Conservation (phyloP, 2,797 vertebrate species). For the Luscinia luscinia region DNA sequence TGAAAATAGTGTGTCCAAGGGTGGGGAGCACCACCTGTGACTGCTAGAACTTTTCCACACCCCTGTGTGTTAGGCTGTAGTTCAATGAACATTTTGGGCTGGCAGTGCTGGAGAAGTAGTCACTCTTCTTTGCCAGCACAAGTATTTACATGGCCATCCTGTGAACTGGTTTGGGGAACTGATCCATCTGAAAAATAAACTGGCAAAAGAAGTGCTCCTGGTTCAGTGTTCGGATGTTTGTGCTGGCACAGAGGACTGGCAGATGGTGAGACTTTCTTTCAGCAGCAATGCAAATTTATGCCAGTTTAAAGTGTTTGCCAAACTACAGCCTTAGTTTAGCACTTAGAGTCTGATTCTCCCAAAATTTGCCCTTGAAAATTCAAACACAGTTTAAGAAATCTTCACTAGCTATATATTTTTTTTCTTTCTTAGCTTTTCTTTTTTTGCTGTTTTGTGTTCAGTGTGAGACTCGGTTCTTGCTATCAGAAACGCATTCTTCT, state of each 20-base stretch:
- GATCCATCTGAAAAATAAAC: conserved; percentile 58
- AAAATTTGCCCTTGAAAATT: conserved; percentile 1
- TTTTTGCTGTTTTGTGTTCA: not conserved
- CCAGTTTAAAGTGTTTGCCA: conserved; percentile 61
- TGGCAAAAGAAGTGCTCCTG: conserved; percentile 58
- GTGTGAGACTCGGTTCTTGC: not conserved
- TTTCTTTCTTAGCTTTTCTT: not conserved
- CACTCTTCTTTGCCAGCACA: conserved; percentile 16
- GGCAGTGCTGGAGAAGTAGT: not conserved
- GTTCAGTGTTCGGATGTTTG: conserved; percentile 63
- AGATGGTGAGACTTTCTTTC: conserved; percentile 67
- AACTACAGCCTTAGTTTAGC: conserved; percentile 45
- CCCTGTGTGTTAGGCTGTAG: not conserved
- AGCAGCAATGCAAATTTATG: conserved; percentile 63
- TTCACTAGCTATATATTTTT: not conserved
- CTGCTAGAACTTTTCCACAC: not conserved
- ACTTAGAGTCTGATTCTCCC: not conserved
- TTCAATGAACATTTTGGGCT: not conserved
- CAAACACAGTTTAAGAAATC: not conserved
- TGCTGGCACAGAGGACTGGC: conserved; percentile 54
- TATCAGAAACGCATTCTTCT: not conserved
- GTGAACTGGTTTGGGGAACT: conserved; percentile 57
- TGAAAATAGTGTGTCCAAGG: not conserved
- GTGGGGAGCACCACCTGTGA: not conserved
- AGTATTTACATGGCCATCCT: conserved; percentile 62